Base-by-base conservation (phyloP, 2,797 vertebrate genomes). In the Neosalanx taihuensis region DNA sequence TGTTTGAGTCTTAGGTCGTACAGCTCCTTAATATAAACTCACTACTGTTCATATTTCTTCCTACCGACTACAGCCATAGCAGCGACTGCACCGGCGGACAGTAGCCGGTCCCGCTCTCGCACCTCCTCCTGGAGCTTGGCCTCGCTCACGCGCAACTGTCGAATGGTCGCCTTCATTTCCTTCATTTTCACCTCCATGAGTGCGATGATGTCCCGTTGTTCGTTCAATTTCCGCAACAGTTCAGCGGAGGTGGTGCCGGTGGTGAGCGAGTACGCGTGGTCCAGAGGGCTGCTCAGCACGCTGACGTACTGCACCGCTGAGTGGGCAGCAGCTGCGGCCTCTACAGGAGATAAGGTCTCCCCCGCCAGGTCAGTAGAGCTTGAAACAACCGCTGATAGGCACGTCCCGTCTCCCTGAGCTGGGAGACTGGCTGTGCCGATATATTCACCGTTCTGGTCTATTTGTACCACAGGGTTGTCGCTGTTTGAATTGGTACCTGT, bases 111-210 rank as follows among this genome's bases (percentile, higher is more conserved):
- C 85, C 96, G 94, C 86, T 97, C 95, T 0, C 96, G 94, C 75
- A 97, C 93, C 85, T 97, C 97, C 89, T 98, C 96, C 5, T 95
- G 94, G 68, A 98, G 89, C 81, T 94, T 96, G 76, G 96, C 95
- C 79, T 98, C 97, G 0, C 90, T 89, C 76, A 98, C 90, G 49
- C 95, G 92, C 62, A 98, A 93, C 83, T 96, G 94, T 37, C 95
- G 94, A 84, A 98, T 97, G 89, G 94, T 98, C 78, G 94, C 95
- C 83, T 97, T 97, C 97, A 98, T 98, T 89, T 98, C 97, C 89
- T 98, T 98, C 96, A 98, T 98, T 90, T 98, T 98, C 79, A 98
- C 95, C 90, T 98, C 96, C 96, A 98, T 96, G 78, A 98, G 91
- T 0, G 96, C 97, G 82, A 98, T 96, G 89, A 98, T 98, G 88